Conservation (phyloP, 2,113 vertebrate species). For the Deroptyus accipitrinus region DNA sequence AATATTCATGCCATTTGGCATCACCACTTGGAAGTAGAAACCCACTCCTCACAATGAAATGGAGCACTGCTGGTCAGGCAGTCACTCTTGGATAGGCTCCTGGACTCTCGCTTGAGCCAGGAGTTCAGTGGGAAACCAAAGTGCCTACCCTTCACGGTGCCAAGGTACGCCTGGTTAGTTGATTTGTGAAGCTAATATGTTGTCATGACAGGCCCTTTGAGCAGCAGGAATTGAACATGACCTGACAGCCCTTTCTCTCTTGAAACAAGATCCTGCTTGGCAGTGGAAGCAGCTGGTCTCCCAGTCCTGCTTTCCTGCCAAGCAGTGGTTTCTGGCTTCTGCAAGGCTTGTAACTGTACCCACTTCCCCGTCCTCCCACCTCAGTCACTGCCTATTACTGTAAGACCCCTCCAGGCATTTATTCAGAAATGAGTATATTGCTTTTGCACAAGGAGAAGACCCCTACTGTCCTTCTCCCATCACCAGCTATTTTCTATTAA, state of each 20-base stretch:
- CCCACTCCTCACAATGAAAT: not conserved
- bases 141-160: not conserved
- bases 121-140: not conserved
- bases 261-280: not conserved
- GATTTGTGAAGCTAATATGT: not conserved
- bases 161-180: not conserved
- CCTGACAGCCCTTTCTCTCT: not conserved
- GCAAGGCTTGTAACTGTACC: not conserved
- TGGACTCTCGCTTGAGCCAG: not conserved
- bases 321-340: not conserved
- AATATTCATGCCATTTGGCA: not conserved
- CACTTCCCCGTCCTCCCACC: not conserved
- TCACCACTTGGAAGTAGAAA: not conserved
- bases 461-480: not conserved
- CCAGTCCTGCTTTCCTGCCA: not conserved
- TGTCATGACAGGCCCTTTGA: not conserved
- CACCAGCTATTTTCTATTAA: not conserved
- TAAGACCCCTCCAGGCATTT: not conserved
- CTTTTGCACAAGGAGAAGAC: not conserved
- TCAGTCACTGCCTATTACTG: not conserved
- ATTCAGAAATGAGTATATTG: not conserved
- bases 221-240: not conserved
- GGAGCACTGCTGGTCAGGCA: not conserved
- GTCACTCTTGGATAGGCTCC: fast-evolving
- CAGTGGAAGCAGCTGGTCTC: not conserved